Conservation (phyloP, 1,140 invertebrate genomes). For the Drosophila pallidifrons region DNA sequence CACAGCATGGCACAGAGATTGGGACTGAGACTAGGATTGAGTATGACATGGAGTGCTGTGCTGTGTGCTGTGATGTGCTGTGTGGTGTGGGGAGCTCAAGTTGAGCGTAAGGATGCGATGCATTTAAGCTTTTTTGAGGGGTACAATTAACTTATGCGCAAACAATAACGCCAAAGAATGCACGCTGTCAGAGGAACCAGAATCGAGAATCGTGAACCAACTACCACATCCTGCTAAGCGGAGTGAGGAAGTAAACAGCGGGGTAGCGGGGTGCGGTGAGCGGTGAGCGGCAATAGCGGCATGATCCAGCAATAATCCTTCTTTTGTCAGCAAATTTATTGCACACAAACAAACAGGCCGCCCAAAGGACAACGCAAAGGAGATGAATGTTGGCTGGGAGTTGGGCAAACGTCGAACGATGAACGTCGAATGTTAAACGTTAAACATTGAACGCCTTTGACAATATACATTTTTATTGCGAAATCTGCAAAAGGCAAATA, state of each 20-base stretch:
- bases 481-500: constrained; percentile 84
- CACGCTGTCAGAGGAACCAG: constrained; percentile 70
- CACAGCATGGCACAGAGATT: constrained; percentile 53
- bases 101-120: constrained; percentile 73
- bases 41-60: background rate
- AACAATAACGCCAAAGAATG: constrained; percentile 81
- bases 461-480: constrained; percentile 80
- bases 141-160: constrained; percentile 83
- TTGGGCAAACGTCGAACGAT: too few relatives aligned
- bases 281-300: constrained; percentile 43
- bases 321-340: constrained; percentile 84
- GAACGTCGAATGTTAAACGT: background rate
- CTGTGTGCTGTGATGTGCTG: background rate
- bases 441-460: constrained; percentile 51
- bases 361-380: constrained; percentile 52
- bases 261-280: background rate
- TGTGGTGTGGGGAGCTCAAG: constrained; percentile 33
- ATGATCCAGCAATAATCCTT: constrained; percentile 81
- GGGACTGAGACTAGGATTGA: constrained; percentile 14
- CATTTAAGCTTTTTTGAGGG: constrained; percentile 74
- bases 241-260: background rate
- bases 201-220: too few relatives aligned
- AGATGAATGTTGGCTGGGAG: constrained; percentile 5
- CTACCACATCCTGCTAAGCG: constrained; percentile 33
- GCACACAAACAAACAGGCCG: constrained; percentile 72